These are phyloP conservation scores for Argyrosomus regius DNA, from an alignment of 2,797 vertebrate genomes.

Conservation along the genomic window DNA sequence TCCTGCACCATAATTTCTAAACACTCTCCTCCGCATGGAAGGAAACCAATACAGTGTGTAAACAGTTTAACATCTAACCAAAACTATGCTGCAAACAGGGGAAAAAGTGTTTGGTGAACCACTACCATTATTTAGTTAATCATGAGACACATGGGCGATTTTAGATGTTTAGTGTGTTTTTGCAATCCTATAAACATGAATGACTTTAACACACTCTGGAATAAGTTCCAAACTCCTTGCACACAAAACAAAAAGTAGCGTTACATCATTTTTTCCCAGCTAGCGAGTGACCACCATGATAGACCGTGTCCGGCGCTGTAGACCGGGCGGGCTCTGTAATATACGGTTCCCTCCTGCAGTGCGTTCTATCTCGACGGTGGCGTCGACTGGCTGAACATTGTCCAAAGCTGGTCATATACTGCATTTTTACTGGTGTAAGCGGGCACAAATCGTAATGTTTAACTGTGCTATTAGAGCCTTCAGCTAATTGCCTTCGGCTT, in stretches of 20 bases:
- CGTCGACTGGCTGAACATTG: slow-evolving; percentile 39
- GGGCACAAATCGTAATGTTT: slow-evolving; percentile 60
- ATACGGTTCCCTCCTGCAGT: slow-evolving; percentile 1
- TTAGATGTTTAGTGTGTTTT: slow-evolving; percentile 31
- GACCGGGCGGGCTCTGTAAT: background rate
- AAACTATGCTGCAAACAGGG: slow-evolving; percentile 34
- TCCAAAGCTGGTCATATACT: slow-evolving; percentile 42
- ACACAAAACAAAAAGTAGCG: slow-evolving; percentile 14
- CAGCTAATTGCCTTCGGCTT: slow-evolving; percentile 36
- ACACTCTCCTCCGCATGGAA: slow-evolving; percentile 15
- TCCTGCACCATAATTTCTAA: background rate
- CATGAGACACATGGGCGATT: background rate
- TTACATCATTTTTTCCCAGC: slow-evolving; percentile 3
- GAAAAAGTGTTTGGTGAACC: slow-evolving; percentile 26
- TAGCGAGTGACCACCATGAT: slow-evolving; percentile 3
- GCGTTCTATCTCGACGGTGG: slow-evolving; percentile 13
- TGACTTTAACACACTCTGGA: slow-evolving; percentile 11
- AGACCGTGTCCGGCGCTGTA: too few relatives aligned
- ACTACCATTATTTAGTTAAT: slow-evolving; percentile 23
- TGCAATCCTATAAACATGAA: slow-evolving; percentile 32
- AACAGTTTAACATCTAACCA: slow-evolving; percentile 47
- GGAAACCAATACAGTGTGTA: slow-evolving; percentile 34
- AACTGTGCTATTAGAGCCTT: slow-evolving; percentile 59
- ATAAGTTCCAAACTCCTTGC: background rate
- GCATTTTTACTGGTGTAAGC: slow-evolving; percentile 61